These are phyloP conservation scores for Campoplex capitator DNA, from an alignment of 2,888 invertebrate genomes.

Conservation along the genomic window DNA sequence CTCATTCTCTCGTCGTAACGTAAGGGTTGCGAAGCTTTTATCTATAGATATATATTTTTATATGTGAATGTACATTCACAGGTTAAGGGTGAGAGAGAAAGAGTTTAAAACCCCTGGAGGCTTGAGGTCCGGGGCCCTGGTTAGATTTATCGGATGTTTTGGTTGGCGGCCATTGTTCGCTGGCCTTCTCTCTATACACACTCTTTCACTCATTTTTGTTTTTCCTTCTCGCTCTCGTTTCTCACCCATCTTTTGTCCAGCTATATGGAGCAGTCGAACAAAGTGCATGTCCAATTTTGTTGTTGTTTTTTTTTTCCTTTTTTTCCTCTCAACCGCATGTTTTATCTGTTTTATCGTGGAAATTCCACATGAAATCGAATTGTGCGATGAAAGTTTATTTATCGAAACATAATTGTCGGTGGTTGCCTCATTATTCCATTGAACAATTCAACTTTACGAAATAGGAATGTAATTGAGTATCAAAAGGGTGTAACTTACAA, in stretches of 20 bases:
- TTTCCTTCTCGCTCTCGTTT: conserved; percentile 37
- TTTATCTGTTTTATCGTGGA: neutral
- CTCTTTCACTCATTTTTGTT: conserved; percentile 45
- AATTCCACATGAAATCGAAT: neutral
- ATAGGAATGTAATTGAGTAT: neutral
- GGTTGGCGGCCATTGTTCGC: conserved; percentile 85
- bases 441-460: neutral
- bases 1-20: conserved; percentile 77
- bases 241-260: conserved; percentile 53
- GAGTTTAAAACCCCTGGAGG: conserved; percentile 84
- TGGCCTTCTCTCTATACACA: conserved; percentile 73
- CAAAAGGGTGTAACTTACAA: no score
- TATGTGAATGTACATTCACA: conserved; percentile 51
- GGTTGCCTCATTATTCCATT: neutral
- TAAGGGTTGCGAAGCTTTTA: conserved; percentile 80
- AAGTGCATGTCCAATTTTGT: neutral
- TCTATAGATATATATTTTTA: neutral
- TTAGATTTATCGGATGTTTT: conserved; percentile 85
- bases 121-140: conserved; percentile 82
- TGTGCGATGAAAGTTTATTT: neutral
- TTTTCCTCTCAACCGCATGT: neutral
- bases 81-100: conserved; percentile 68
- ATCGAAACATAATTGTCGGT: neutral
- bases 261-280: conserved; percentile 1
- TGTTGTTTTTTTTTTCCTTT: no score